Conservation (phyloP, 1,140 invertebrate genomes). For the Polypedilum pembai region DNA sequence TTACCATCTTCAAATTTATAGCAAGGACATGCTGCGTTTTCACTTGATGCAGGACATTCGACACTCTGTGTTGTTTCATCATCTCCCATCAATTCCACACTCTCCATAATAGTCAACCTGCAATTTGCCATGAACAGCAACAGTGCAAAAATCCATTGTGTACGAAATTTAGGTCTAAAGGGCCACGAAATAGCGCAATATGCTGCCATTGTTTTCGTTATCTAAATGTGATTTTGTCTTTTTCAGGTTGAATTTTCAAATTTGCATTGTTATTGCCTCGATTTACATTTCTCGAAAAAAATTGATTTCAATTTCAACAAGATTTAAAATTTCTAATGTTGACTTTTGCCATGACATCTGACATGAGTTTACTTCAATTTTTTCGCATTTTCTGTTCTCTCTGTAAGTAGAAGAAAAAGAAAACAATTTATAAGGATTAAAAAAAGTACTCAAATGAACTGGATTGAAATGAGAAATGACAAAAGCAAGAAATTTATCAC, state of each 20-base stretch:
- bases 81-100: neutral
- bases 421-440: constrained; percentile 7
- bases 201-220: neutral
- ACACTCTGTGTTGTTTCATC: constrained; percentile 40
- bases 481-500: too few relatives aligned
- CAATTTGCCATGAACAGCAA: neutral
- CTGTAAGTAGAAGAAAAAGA: neutral
- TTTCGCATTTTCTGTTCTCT: neutral
- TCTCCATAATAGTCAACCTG: neutral
- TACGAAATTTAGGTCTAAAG: too few relatives aligned
- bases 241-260: neutral
- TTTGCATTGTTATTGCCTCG: constrained; percentile 11
- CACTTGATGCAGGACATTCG: constrained; percentile 59
- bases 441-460: too few relatives aligned
- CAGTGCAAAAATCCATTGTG: neutral
- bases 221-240: neutral
- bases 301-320: neutral
- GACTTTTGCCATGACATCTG: neutral
- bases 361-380: neutral
- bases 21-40: constrained; percentile 74
- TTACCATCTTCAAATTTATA: constrained; percentile 81
- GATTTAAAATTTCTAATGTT: neutral
- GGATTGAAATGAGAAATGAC: too few relatives aligned
- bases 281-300: neutral
- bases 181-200: neutral